Base-by-base conservation (phyloP, 1,140 invertebrate genomes). In the Thaumetopoea pityocampa region DNA sequence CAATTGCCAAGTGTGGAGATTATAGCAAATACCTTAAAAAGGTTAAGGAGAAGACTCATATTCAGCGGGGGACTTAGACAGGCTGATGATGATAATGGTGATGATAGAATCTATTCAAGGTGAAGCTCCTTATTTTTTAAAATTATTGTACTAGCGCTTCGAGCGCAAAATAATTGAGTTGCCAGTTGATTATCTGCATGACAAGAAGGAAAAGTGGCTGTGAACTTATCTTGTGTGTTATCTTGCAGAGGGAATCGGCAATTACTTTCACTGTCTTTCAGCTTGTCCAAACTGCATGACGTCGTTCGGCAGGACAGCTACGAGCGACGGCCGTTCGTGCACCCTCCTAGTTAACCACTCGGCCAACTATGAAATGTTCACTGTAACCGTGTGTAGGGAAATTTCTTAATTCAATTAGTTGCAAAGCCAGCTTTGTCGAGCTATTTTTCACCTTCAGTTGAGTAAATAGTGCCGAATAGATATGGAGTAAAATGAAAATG, bases 381-480 rank as follows among this genome's bases (percentile, higher is more conserved):
- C 17, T 11, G 14, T 38, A 19, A 14, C 36, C 23, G 24, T 30
- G 19, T 32, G 20, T 41, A 17, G 37, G 42, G 45, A 58, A 67
- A 67, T 76, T 60, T 58, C 50, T 51, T 80, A 80, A 80, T 80
- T 68, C 40, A 74, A 80, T 80, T 80, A 80, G 46, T 58, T 52
- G 48, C 48, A 48, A 49, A 15, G 28, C 46, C 49, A 68, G 68
- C 70, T 72, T 79, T 59, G 48, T 50, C 29, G 41, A 26, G 26
- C n/a, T n/a, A n/a, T n/a, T n/a, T n/a, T n/a, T n/a, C n/a, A n/a
- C n/a, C n/a, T n/a, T n/a, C n/a, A n/a, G n/a, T n/a, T n/a, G n/a
- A n/a, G n/a, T n/a, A n/a, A n/a, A n/a, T n/a, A n/a, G n/a, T n/a
- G n/a, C n/a, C n/a, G n/a, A n/a, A n/a, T n/a, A n/a, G n/a, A n/a